Evolutionary conservation across 2,113 vertebrate species (phyloP).

Genomic region (Apodemus sylvaticus): DNA sequence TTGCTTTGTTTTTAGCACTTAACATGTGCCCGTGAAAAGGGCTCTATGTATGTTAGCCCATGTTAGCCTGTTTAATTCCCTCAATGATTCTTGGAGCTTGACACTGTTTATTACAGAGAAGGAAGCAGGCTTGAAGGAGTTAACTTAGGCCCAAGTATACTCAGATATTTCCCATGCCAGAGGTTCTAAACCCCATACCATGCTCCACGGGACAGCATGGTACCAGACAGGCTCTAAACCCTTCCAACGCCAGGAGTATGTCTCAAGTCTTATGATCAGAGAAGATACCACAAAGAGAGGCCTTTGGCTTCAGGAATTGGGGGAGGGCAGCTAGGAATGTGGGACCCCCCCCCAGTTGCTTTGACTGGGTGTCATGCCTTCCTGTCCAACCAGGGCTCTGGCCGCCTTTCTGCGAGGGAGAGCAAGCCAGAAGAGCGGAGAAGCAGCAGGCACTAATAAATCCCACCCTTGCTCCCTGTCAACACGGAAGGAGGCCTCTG

Average conservation of each 20-base stretch:
- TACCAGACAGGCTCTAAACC: background rate
- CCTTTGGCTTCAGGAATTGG: background rate
- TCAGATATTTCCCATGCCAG: background rate
- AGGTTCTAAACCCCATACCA: background rate
- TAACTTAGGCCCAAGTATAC: background rate
- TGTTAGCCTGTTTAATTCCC: conserved; percentile 8
- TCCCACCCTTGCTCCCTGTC: conserved; percentile 55
- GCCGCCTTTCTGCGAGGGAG: background rate
- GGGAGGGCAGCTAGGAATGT: background rate
- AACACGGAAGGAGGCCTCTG: conserved; percentile 46
- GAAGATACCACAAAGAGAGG: background rate
- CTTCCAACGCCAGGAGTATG: background rate
- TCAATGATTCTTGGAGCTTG: no score
- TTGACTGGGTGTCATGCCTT: background rate
- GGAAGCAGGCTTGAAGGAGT: background rate
- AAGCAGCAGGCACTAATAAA: background rate
- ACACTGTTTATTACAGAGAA: background rate
- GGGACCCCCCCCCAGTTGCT: background rate
- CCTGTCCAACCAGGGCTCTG: rapidly evolving
- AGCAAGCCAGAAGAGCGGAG: background rate
- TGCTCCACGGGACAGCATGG: background rate
- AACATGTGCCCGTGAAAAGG: background rate
- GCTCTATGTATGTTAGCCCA: background rate
- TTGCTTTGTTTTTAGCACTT: background rate
- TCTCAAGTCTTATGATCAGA: background rate